Evolutionary conservation across 1,140 invertebrate genomes (phyloP).

Genomic region (Zaprionus ornatus): DNA sequence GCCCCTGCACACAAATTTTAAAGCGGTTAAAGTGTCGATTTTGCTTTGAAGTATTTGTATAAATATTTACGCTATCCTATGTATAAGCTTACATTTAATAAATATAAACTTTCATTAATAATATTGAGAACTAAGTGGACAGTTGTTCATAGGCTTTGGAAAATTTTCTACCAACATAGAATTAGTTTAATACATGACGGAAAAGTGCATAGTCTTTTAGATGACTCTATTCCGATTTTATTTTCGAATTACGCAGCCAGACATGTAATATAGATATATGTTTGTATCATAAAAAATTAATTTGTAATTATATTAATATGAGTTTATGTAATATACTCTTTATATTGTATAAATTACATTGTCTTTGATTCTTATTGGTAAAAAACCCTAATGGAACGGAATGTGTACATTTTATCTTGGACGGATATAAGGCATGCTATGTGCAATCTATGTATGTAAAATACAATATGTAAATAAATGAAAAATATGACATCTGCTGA

Average conservation of each 20-base stretch:
- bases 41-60: conserved; percentile 64
- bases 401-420: conserved; percentile 23
- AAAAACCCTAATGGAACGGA: conserved; percentile 41
- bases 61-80: conserved; percentile 60
- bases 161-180: neutral
- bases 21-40: conserved; percentile 41
- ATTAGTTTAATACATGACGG: neutral
- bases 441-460: conserved; percentile 2
- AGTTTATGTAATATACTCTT: conserved; percentile 23
- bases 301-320: conserved; percentile 47
- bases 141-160: conserved; percentile 11
- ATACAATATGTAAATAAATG: too few species aligned
- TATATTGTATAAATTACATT: conserved; percentile 31
- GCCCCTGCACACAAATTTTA: conserved; percentile 24
- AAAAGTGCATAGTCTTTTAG: neutral
- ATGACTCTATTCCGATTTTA: neutral
- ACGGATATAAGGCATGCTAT: conserved; percentile 19
- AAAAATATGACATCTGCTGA: conserved; percentile 6
- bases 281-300: conserved; percentile 27
- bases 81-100: conserved; percentile 63
- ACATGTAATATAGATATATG: conserved; percentile 30
- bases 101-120: conserved; percentile 63
- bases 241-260: conserved; percentile 31
- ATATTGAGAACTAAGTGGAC: conserved; percentile 11
- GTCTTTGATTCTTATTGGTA: conserved; percentile 23